Evolutionary conservation across 2,113 vertebrate genomes (phyloP).

Genomic region (human (Homo sapiens)): GRCh38 chr2:163995501-163996000

Average conservation of each 20-base stretch:
- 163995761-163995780: not conserved
- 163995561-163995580: not conserved
- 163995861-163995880: slow-evolving; percentile 10
- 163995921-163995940: not conserved
- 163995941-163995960: not conserved
- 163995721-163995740: slow-evolving; percentile 22
- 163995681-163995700: not conserved
- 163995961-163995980: not conserved
- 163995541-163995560: not conserved
- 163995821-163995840: not conserved
- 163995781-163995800: not conserved
- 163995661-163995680: not conserved
- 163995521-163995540: not conserved
- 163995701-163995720: slow-evolving; percentile 28
- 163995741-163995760: not conserved
- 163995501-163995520: slow-evolving; percentile 25
- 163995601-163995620: slow-evolving; percentile 32
- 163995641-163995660: slow-evolving; percentile 20
- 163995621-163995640: not conserved
- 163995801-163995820: not conserved
- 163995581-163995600: not conserved
- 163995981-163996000: not conserved
- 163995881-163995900: slow-evolving; percentile 33
- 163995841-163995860: slow-evolving; percentile 36
- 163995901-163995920: not conserved